Percentiles rank a stretch among this genome's conserved stretches.
Evolutionary conservation across 2,113 vertebrate species (phyloP).

Genomic region (Equus quagga): DNA sequence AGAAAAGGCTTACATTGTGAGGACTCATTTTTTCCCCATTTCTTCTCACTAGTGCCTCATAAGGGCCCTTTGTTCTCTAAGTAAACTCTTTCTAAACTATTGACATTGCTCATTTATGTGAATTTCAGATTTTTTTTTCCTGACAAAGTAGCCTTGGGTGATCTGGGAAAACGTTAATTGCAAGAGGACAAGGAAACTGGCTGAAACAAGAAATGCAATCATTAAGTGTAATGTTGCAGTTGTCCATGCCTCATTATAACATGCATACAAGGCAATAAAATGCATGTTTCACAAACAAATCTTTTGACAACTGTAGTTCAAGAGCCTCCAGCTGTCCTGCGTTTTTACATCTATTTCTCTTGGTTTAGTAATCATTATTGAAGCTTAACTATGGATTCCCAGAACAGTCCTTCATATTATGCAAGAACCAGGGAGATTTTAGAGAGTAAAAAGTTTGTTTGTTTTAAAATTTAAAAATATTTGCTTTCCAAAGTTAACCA

Average conservation of each 20-base stretch:
- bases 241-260: constrained; percentile 96
- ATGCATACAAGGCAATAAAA: constrained; percentile 92
- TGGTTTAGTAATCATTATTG: constrained; percentile 68
- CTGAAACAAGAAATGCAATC: constrained; percentile 91
- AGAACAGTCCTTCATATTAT: constrained; percentile 68
- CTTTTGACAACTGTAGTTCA: constrained; percentile 91
- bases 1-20: constrained; percentile 99
- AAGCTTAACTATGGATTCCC: constrained; percentile 80
- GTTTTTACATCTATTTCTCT: constrained; percentile 87
- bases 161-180: constrained; percentile 96
- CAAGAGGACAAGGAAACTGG: constrained; percentile 90
- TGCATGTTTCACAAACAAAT: constrained; percentile 96
- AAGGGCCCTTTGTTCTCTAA: constrained; percentile 98
- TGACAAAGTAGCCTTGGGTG: constrained; percentile 90
- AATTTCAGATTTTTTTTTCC: constrained; percentile 91
- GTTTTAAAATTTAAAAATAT: constrained; percentile 71
- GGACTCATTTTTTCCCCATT: constrained; percentile 96
- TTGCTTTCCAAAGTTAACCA: constrained; percentile 67
- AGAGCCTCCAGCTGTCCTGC: constrained; percentile 93
- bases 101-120: constrained; percentile 99
- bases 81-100: constrained; percentile 99
- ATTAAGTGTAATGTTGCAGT: constrained; percentile 97
- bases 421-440: constrained; percentile 67
- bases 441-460: constrained; percentile 67
- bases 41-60: constrained; percentile 97